These are phyloP conservation scores for Galagoides demidoff DNA, from an alignment of 2,797 vertebrate species.

Conservation along the genomic window DNA sequence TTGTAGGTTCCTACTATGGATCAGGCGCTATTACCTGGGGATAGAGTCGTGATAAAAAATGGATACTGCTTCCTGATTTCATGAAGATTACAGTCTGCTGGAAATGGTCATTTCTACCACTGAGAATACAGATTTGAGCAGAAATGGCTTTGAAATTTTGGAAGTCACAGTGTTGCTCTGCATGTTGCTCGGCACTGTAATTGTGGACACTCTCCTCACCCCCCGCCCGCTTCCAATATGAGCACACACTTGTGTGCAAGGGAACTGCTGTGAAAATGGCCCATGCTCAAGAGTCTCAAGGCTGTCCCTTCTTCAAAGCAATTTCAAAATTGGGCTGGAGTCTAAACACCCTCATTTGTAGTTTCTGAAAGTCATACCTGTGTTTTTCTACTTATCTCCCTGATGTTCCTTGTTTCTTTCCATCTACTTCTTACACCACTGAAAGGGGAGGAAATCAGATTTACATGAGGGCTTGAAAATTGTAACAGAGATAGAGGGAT, in stretches of 20 bases:
- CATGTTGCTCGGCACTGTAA: not conserved
- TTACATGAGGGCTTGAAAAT: not conserved
- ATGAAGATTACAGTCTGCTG: not conserved
- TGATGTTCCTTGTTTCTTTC: not conserved
- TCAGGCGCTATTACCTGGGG: not conserved
- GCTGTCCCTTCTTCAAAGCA: not conserved
- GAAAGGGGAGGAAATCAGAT: constrained; percentile 13
- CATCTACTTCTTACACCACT: not conserved
- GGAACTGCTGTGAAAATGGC: not conserved
- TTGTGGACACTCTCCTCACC: accelerated
- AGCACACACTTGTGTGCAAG: not conserved
- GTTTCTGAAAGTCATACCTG: not conserved
- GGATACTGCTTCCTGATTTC: not conserved
- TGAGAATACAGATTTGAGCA: not conserved
- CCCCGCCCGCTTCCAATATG: accelerated
- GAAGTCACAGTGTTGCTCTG: not conserved
- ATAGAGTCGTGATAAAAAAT: not conserved
- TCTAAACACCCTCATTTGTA: not conserved
- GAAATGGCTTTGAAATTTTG: not conserved
- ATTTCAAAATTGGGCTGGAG: not conserved
- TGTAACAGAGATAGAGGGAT: not conserved
- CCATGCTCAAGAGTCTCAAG: not conserved
- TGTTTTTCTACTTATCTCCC: not conserved
- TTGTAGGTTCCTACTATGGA: not conserved
- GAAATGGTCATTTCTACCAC: not conserved